A percentile compares a stretch with the other conserved stretches of the same genome.
Evolutionary conservation across 2,888 invertebrate genomes (phyloP).

Genomic region (Biston stratarius): DNA sequence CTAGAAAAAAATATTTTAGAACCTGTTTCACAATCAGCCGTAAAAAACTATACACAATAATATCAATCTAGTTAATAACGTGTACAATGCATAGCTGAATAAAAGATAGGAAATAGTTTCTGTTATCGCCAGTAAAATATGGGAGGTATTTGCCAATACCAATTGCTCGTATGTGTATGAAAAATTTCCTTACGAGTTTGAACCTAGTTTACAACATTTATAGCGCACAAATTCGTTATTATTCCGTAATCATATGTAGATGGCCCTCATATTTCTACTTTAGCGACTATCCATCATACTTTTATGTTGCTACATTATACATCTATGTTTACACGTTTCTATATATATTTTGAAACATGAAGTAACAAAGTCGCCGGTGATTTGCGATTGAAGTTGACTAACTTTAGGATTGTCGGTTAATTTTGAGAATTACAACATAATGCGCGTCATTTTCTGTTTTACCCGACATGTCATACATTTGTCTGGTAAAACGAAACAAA

Average conservation of each 20-base stretch:
- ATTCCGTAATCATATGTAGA: no score
- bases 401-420: no score
- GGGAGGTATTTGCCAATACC: not conserved
- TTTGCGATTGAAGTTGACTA: no score
- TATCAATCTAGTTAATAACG: not conserved
- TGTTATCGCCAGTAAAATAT: not conserved
- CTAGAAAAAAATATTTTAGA: not conserved
- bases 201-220: not conserved
- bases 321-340: no score
- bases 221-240: not conserved
- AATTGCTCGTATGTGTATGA: no score
- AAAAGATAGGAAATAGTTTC: constrained; percentile 1
- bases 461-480: not conserved
- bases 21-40: not conserved
- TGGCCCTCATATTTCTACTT: no score
- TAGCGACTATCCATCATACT: no score
- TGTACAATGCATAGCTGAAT: not conserved
- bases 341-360: no score
- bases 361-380: no score
- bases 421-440: no score
- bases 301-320: no score
- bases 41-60: constrained; percentile 5
- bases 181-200: not conserved
- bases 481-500: no score
- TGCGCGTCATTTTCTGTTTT: not conserved